Evolutionary conservation across 2,888 invertebrate species (phyloP).

Genomic region (Cyrtodaria siliqua): DNA sequence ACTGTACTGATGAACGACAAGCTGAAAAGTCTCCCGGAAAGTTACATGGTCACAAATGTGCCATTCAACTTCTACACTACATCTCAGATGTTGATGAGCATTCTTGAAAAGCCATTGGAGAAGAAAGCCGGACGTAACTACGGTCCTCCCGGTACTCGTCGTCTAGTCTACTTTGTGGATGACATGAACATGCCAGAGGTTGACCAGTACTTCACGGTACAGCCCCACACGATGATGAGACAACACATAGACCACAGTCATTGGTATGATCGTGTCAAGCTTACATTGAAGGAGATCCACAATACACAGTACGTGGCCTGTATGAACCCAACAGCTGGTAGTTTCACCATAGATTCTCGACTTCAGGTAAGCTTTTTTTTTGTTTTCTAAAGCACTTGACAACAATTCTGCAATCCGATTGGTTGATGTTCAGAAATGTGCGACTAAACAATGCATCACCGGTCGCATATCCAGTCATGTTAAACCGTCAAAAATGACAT

Average conservation of each 20-base stretch:
- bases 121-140: conserved; percentile 98
- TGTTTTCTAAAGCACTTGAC: too few relatives aligned
- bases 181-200: conserved; percentile 99
- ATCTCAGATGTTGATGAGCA: conserved; percentile 89
- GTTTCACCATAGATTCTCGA: conserved; percentile 97
- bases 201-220: conserved; percentile 97
- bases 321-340: conserved; percentile 97
- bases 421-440: too few relatives aligned
- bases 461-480: too few relatives aligned
- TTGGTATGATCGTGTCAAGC: conserved; percentile 97
- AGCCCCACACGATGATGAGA: conserved; percentile 97
- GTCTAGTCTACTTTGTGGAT: conserved; percentile 97
- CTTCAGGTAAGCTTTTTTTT: conserved; percentile 88
- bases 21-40: conserved; percentile 91
- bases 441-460: too few relatives aligned
- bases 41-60: conserved; percentile 94
- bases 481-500: too few relatives aligned
- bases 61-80: conserved; percentile 98
- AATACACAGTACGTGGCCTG: conserved; percentile 98
- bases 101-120: conserved; percentile 96
- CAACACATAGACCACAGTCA: conserved; percentile 98
- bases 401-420: too few relatives aligned
- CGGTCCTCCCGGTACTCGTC: conserved; percentile 97
- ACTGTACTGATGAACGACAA: conserved; percentile 95
- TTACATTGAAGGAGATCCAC: conserved; percentile 96